These are phyloP conservation scores for Acinonyx jubatus DNA, from an alignment of 2,113 vertebrate genomes.

Conservation along the genomic window DNA sequence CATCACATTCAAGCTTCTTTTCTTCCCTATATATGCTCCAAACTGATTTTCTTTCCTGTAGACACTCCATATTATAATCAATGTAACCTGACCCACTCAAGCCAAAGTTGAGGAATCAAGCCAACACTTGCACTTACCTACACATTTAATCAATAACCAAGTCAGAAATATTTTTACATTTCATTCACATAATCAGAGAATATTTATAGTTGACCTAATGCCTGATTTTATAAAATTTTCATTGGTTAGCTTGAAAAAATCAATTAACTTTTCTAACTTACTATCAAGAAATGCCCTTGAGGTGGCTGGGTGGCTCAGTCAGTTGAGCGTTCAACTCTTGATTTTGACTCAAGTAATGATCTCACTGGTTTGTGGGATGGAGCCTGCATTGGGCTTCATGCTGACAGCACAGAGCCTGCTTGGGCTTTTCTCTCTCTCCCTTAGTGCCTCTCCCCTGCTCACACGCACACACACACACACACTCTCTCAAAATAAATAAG, in stretches of 20 bases:
- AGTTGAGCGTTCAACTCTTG: too few relatives aligned
- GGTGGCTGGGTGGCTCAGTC: too few relatives aligned
- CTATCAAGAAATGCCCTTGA: not conserved
- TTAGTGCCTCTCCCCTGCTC: too few relatives aligned
- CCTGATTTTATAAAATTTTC: not conserved
- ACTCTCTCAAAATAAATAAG: too few relatives aligned
- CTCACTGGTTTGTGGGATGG: too few relatives aligned
- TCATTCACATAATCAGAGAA: not conserved
- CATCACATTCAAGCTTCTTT: not conserved
- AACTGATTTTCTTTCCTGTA: not conserved
- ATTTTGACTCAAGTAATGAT: too few relatives aligned
- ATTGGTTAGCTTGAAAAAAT: not conserved
- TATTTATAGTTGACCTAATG: not conserved
- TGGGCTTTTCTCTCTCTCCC: too few relatives aligned
- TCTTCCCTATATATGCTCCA: not conserved
- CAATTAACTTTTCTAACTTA: not conserved
- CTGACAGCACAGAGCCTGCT: too few relatives aligned
- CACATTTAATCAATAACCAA: not conserved
- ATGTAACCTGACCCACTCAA: not conserved
- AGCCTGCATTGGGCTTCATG: too few relatives aligned
- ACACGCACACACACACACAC: too few relatives aligned
- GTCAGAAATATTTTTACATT: not conserved
- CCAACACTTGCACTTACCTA: not conserved
- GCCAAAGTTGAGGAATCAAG: not conserved
- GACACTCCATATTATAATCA: not conserved